A percentile compares a stretch with the other conserved stretches of the same genome.
These are phyloP conservation scores for Stenopsyche tienmushanensis DNA, from an alignment of 1,140 invertebrate species.

Conservation along the genomic window DNA sequence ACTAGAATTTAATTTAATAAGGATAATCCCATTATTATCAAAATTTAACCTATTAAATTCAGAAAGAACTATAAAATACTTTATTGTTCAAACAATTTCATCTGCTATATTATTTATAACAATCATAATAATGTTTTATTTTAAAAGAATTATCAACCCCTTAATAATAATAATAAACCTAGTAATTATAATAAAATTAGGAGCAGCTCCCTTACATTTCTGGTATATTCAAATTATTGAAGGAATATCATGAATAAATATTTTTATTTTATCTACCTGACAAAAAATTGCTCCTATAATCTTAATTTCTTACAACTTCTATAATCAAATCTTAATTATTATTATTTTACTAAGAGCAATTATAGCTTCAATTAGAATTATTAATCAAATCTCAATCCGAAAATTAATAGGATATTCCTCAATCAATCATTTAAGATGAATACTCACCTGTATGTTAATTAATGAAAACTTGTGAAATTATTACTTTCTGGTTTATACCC, in stretches of 20 bases:
- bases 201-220: slow-evolving; percentile 53
- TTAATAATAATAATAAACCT: slow-evolving; percentile 44
- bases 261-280: slow-evolving; percentile 53
- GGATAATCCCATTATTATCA: slow-evolving; percentile 54
- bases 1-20: slow-evolving; percentile 59
- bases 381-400: slow-evolving; percentile 53
- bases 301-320: slow-evolving; percentile 49
- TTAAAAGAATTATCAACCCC: slow-evolving; percentile 45
- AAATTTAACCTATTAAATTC: slow-evolving; percentile 50
- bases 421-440: slow-evolving; percentile 58
- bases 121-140: slow-evolving; percentile 48
- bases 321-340: slow-evolving; percentile 47
- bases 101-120: slow-evolving; percentile 51
- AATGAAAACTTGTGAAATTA: slow-evolving; percentile 49
- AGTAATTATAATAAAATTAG: slow-evolving; percentile 51
- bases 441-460: slow-evolving; percentile 48
- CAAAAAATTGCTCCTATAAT: slow-evolving; percentile 58
- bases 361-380: too few relatives aligned
- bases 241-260: slow-evolving; percentile 50
- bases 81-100: slow-evolving; percentile 54
- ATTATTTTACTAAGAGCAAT: slow-evolving; percentile 47
- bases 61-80: slow-evolving; percentile 56
- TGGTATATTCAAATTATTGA: slow-evolving; percentile 55
- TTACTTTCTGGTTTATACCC: slow-evolving; percentile 52
- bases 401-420: slow-evolving; percentile 58